Evolutionary conservation across 2,113 vertebrate species (phyloP), one percentile per base, ranked within the genome.

Genomic region (Notarius quadriscutis): DNA sequence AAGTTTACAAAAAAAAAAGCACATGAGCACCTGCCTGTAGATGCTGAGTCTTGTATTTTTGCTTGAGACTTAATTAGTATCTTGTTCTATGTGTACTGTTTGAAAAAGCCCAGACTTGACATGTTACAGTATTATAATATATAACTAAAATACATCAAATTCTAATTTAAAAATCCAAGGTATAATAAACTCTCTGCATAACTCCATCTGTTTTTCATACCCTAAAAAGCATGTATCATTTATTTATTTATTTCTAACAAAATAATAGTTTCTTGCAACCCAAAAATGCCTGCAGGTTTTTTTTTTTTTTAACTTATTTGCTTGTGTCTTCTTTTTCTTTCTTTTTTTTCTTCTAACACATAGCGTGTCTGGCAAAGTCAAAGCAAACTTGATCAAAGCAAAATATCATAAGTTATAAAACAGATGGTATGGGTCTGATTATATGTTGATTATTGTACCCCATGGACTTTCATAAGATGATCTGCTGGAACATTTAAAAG

Each of bases 1-100:
- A 65, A 87, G 90, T 90, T 92, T 89, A 94, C 62, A 9, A 77
- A 87, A 87, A 67, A 41, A 81, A 81, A 92, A 80, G 86, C 78
- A 20, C 78, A 81, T 82, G 27, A 55, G 71, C 71, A 53, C 69
- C 81, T 86, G 90, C 90, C 90, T 30, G 27, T 91, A 90, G 83
- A 85, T 2, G 50, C 15, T 41, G 34, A 10, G 27, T 55, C 65
- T 25, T 69, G 48, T 60, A 22, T 17, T 53, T 62, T 22, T 65
- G 75, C 69, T 88, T 62, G 77, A 58, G 48, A 84, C 58, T 81
- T 83, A 88, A 85, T 51, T 89, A 81, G 74, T 34, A 41, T 69
- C 6, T 34, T 8, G 50, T 86, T 86, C 71, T 58, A 74, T 14
- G 82, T 62, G 20, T 72, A 30, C 7, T 30, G 27, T 57, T 63